Percentiles rank a stretch among this genome's conserved stretches.
Conservation (phyloP, 2,888 invertebrate genomes). For the Eristalis intricaria region DNA sequence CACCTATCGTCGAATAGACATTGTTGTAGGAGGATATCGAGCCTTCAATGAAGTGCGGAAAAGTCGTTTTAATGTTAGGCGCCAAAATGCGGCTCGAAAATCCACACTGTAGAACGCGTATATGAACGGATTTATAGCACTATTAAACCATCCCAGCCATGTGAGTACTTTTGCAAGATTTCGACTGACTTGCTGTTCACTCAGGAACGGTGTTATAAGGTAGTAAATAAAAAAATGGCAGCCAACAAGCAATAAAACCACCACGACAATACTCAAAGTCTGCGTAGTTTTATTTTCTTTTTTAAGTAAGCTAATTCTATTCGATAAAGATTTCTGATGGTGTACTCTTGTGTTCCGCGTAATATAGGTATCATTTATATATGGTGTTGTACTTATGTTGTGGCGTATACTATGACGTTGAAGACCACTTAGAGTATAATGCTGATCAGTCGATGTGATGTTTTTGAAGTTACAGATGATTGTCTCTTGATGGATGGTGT, state of each 20-base stretch:
- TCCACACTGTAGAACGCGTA: slow-evolving; percentile 95
- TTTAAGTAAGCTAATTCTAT: slow-evolving; percentile 86
- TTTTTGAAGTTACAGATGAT: slow-evolving; percentile 32
- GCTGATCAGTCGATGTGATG: slow-evolving; percentile 67
- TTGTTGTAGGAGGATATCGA: slow-evolving; percentile 78
- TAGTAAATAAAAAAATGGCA: slow-evolving; percentile 94
- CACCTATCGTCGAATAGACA: slow-evolving; percentile 80
- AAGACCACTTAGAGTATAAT: slow-evolving; percentile 52
- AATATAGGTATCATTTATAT: slow-evolving; percentile 75
- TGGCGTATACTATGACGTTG: slow-evolving; percentile 63
- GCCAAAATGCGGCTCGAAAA: slow-evolving; percentile 93
- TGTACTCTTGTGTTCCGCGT: slow-evolving; percentile 75
- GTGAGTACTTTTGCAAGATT: slow-evolving; percentile 89
- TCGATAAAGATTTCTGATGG: slow-evolving; percentile 79
- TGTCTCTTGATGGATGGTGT: slow-evolving; percentile 77
- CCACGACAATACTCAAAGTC: slow-evolving; percentile 92
- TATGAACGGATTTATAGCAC: slow-evolving; percentile 94
- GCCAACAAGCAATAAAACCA: slow-evolving; percentile 93
- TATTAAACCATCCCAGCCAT: slow-evolving; percentile 95
- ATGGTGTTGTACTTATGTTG: slow-evolving; percentile 51
- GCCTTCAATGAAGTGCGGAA: slow-evolving; percentile 77
- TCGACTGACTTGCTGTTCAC: slow-evolving; percentile 84
- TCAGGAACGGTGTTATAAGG: slow-evolving; percentile 89
- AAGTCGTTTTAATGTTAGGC: slow-evolving; percentile 84
- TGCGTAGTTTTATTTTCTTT: slow-evolving; percentile 94